phyloP scores from a whole-genome alignment of 2,888 invertebrate species.

The Sarcophaga subvicina region DNA sequence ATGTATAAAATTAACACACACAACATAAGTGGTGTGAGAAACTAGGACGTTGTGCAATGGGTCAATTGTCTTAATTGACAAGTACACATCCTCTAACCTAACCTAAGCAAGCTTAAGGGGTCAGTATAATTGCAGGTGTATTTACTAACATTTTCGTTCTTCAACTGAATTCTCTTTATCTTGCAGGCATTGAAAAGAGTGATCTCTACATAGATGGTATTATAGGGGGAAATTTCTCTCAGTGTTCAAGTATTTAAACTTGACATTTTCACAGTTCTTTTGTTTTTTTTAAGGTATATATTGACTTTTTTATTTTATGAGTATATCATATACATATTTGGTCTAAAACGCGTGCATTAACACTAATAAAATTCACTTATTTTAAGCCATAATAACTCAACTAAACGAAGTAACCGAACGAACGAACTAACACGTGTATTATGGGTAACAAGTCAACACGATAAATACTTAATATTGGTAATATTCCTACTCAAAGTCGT shows the following conservation, averaged over 20 bases:
- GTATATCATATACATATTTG: background rate
- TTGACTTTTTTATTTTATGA: too few relatives aligned
- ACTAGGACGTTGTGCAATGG: too few relatives aligned
- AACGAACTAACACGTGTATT: background rate
- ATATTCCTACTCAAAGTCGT: background rate
- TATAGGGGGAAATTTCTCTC: conserved; percentile 2
- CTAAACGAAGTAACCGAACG: background rate
- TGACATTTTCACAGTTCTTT: conserved; percentile 50
- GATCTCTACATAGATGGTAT: background rate
- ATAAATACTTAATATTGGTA: conserved; percentile 7
- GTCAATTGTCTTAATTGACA: too few relatives aligned
- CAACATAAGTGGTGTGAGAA: too few relatives aligned
- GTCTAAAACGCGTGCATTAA: conserved; percentile 45
- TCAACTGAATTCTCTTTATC: background rate
- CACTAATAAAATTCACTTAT: conserved; percentile 61
- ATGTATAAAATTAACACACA: too few relatives aligned
- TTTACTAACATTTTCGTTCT: too few relatives aligned
- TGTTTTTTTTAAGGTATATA: background rate
- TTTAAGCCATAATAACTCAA: conserved; percentile 16
- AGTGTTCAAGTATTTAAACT: conserved; percentile 41
- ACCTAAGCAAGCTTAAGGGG: too few relatives aligned
- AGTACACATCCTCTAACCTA: too few relatives aligned
- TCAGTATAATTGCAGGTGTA: too few relatives aligned
- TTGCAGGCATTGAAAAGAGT: background rate
- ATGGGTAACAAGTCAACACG: conserved; percentile 36